phyloP scores from a whole-genome alignment of 2,888 invertebrate species.

The Danaus chrysippus region DNA sequence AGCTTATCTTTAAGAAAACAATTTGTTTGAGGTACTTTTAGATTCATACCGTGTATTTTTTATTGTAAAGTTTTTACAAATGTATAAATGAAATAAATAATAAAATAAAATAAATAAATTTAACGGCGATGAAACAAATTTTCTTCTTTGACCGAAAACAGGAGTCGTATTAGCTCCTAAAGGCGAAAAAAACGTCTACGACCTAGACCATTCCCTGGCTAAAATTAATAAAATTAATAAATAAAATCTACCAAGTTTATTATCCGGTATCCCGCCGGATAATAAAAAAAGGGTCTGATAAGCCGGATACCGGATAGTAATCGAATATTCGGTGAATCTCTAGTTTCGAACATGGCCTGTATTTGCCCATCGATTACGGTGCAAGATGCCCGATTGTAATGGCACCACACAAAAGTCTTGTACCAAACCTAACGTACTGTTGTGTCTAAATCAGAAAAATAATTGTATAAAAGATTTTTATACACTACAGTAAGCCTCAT shows the following conservation, averaged over 20 bases:
- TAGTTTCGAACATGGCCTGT: too few species aligned
- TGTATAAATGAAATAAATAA: too few species aligned
- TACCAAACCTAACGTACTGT: slow-evolving; percentile 34
- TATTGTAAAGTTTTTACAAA: too few species aligned
- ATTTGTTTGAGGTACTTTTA: slow-evolving; percentile 31
- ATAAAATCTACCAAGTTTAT: too few species aligned
- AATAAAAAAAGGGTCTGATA: too few species aligned
- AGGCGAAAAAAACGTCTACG: slow-evolving; percentile 9
- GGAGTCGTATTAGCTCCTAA: slow-evolving; percentile 1
- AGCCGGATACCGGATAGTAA: too few species aligned
- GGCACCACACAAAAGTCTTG: slow-evolving; percentile 36
- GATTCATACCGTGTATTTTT: slow-evolving; percentile 34
- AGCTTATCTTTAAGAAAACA: slow-evolving; percentile 34
- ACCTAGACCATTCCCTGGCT: slow-evolving; percentile 9
- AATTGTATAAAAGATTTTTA: slow-evolving; percentile 35
- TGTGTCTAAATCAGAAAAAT: slow-evolving; percentile 33
- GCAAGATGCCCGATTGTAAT: slow-evolving; percentile 37
- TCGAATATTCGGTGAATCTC: too few species aligned
- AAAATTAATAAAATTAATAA: too few species aligned
- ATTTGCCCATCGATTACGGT: too few species aligned
- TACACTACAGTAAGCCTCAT: slow-evolving; percentile 31
- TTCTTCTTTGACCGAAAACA: slow-evolving; percentile 8
- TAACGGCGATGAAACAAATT: slow-evolving; percentile 28
- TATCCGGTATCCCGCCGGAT: too few species aligned
- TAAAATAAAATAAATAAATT: too few species aligned